phyloP scores from a whole-genome alignment of 2,888 invertebrate species.

The Euzophera pinguis region DNA sequence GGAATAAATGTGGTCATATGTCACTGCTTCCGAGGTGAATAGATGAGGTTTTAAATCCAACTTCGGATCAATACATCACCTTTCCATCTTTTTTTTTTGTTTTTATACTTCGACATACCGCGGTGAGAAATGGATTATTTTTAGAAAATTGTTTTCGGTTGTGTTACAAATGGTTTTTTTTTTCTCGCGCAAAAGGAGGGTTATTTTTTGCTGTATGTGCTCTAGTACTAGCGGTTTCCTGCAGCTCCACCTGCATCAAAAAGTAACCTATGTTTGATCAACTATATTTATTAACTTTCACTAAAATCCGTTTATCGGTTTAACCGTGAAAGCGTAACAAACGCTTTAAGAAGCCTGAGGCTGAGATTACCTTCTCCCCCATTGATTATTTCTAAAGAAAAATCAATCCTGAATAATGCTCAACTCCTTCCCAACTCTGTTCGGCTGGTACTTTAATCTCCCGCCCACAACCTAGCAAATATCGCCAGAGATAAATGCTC shows the following conservation, averaged over 20 bases:
- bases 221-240: no score
- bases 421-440: not conserved
- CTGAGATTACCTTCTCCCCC: no score
- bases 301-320: no score
- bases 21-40: slow-evolving; percentile 48
- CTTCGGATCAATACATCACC: slow-evolving; percentile 14
- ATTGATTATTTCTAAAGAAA: not conserved
- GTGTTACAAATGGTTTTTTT: not conserved
- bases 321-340: no score
- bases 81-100: slow-evolving; percentile 10
- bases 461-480: slow-evolving; percentile 9
- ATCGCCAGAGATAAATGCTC: slow-evolving; percentile 16
- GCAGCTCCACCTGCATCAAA: no score
- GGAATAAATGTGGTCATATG: slow-evolving; percentile 51
- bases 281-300: no score
- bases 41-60: slow-evolving; percentile 13
- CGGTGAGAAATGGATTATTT: not conserved
- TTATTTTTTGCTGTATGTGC: no score
- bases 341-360: no score
- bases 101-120: not conserved
- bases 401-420: not conserved
- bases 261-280: no score
- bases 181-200: no score
- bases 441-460: slow-evolving; percentile 5
- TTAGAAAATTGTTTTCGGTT: not conserved